These are phyloP conservation scores for Epistrophe eligans DNA, from an alignment of 2,888 invertebrate genomes.

Conservation along the genomic window DNA sequence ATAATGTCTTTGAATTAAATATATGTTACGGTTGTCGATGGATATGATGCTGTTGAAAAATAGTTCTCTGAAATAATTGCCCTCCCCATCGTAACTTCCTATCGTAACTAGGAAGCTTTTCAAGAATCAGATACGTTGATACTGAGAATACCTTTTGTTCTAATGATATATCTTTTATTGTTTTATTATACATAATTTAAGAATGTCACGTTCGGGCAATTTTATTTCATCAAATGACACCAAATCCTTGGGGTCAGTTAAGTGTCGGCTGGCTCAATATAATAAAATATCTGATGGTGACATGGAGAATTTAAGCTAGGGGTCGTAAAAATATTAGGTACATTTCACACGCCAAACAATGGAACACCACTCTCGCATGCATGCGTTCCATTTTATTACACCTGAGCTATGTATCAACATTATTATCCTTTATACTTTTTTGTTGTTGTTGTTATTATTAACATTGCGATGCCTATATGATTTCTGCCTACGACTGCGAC, in stretches of 20 bases:
- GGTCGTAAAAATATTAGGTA: constrained; percentile 66
- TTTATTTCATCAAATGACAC: constrained; percentile 59
- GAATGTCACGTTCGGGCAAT: constrained; percentile 56
- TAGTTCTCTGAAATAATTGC: no score
- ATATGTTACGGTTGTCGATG: no score
- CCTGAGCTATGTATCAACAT: constrained; percentile 72
- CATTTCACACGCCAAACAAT: constrained; percentile 71
- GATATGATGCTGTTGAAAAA: no score
- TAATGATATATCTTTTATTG: constrained; percentile 24
- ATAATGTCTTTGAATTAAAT: no score
- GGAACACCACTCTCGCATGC: constrained; percentile 68
- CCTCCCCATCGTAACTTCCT: no score
- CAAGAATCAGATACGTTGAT: background rate
- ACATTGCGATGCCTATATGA: constrained; percentile 9
- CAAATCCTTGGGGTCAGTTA: constrained; percentile 59
- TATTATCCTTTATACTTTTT: constrained; percentile 69
- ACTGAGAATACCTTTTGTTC: background rate
- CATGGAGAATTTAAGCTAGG: constrained; percentile 36
- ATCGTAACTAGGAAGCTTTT: background rate
- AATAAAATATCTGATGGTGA: constrained; percentile 46
- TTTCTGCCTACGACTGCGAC: constrained; percentile 37
- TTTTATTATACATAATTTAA: constrained; percentile 38
- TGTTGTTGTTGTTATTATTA: constrained; percentile 33
- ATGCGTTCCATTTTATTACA: constrained; percentile 73
- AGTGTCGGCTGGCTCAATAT: constrained; percentile 43